Evolutionary conservation across 2,113 vertebrate genomes (phyloP), one percentile per base, ranked within the genome.

Genomic region (Forbesichthys papilliferus): DNA sequence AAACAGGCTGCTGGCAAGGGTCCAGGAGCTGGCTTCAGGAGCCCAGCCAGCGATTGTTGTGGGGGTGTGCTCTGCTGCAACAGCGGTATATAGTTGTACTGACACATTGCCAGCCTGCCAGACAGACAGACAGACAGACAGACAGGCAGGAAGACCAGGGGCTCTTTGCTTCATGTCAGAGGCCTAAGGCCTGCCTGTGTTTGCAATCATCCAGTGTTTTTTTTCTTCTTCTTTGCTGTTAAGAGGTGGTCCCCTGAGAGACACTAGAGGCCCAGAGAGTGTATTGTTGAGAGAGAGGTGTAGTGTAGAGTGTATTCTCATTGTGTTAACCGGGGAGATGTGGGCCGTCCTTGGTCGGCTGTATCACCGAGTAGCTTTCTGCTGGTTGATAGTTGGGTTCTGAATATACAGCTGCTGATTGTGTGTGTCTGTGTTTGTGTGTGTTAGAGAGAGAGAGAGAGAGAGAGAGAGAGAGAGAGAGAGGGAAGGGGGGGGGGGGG

Each of bases 1-100:
- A 95, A 94, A 95, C 93, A 92, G 92, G 93, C 93, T 90, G 86
- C 88, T 95, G 95, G 94, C 94, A 3, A 64, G 48, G 78, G 86
- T 93, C 94, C 95, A 95, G 87, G 78, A 88, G 82, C 75, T 73
- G 76, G 77, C 81, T 90, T 88, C 89, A 91, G 92, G 89, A 94
- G 91, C 85, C 86, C 87, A 92, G 91, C 92, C 85, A 93, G 89
- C 84, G 81, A 94, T 94, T 95, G 93, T 95, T 94, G 89, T 92
- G 89, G 92, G 91, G 90, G 51, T 52, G 6, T 11, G 51, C 13
- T 14, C 78, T 75, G 80, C 83, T 81, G 81, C 86, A 86, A 70
- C 80, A 85, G 79, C 82, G 58, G 82, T 69, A 27, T 27, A 27
- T 27, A 69, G 80, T 83, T 73, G 84, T 83, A 79, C 83, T 84